Evolutionary conservation across 23 tunicate species (phyloP).

Genomic region (Diplosoma virens): DNA sequence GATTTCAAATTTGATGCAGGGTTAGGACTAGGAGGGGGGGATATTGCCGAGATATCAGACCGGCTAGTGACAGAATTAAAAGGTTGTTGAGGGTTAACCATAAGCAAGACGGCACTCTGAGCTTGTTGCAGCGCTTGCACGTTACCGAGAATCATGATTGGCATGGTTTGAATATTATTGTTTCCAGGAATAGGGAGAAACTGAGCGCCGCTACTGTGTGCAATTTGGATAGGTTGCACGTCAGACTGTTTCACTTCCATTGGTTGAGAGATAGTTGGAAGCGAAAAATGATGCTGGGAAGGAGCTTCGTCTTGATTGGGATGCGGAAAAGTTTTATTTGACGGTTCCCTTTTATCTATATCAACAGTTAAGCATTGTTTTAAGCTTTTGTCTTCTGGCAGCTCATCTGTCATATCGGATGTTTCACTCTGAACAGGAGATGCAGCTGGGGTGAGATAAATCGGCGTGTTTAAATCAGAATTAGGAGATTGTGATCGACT

Average conservation of each 20-base stretch:
- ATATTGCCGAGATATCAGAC: neutral
- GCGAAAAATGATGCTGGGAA: neutral
- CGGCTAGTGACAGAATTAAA: too few species aligned
- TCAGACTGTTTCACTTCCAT: constrained; percentile 41
- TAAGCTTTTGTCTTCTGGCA: too few species aligned
- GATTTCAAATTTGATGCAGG: neutral
- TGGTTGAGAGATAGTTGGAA: constrained; percentile 59
- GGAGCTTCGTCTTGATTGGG: neutral
- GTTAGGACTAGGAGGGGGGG: constrained; percentile 25
- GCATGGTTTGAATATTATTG: constrained; percentile 89
- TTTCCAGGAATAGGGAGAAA: constrained; percentile 72
- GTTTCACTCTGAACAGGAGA: constrained; percentile 46
- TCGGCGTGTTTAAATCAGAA: constrained; percentile 59
- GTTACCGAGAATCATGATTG: constrained; percentile 87
- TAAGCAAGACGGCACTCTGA: constrained; percentile 69
- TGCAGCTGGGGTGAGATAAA: constrained; percentile 80
- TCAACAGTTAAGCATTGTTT: too few species aligned
- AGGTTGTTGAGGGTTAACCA: constrained; percentile 65
- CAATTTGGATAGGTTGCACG: constrained; percentile 44
- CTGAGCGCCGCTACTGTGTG: constrained; percentile 35
- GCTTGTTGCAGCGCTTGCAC: constrained; percentile 76
- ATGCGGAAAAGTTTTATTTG: neutral
- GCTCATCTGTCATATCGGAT: neutral
- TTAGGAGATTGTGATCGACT: neutral
- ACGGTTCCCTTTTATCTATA: neutral